Evolutionary conservation across 30 jellyfish, hydroid and myxozoan genomes (phyloP), one percentile per base, ranked within the genome.

Genomic region (Hydractinia symbiolongicarpus): DNA sequence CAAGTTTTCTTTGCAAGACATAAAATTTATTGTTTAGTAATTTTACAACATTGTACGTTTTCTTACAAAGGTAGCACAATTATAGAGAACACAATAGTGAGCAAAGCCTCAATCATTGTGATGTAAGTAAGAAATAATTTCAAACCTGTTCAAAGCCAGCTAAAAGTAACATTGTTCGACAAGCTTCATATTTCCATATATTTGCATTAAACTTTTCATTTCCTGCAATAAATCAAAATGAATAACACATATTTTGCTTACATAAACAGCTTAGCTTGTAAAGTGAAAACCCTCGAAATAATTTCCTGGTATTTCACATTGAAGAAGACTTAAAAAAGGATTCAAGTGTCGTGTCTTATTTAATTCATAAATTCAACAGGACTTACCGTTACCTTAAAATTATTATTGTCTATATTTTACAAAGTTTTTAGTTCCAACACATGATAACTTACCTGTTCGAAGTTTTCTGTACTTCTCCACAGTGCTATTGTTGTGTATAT

Each of bases 61-160:
- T 30, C 44, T 30, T 30, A 30, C 44, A 30, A 30, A 30, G 44
- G 44, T 30, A 30, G 44, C 44, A 30, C 44, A 30, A 30, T 30
- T 30, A 30, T 30, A 30, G 44, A 30, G 44, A 8, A 6, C 74
- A 64, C 74, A 2, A 64, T 1, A 51, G 17, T 64, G 2, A n/a
- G 4, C 8, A 7, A 6, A 64, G 2, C 17, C 19, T 64, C 17
- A 64, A 58, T 0, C 16, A 64, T 30, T 30, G 44, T 44, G 4
- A 1, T 64, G 74, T n/a, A 13, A 51, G 40, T 7, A 64, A 44
- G 4, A 72, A 72, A 11, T 13, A 73, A 17, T 1, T 9, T 4
- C 77, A 21, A 21, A 76, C 84, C 84, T 21, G 17, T 53, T 76
- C 84, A 76, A 76, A 76, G 8, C 84, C 84, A 76, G 19, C 49